These are phyloP conservation scores for Emys orbicularis DNA, from an alignment of 2,797 vertebrate species.

Conservation along the genomic window DNA sequence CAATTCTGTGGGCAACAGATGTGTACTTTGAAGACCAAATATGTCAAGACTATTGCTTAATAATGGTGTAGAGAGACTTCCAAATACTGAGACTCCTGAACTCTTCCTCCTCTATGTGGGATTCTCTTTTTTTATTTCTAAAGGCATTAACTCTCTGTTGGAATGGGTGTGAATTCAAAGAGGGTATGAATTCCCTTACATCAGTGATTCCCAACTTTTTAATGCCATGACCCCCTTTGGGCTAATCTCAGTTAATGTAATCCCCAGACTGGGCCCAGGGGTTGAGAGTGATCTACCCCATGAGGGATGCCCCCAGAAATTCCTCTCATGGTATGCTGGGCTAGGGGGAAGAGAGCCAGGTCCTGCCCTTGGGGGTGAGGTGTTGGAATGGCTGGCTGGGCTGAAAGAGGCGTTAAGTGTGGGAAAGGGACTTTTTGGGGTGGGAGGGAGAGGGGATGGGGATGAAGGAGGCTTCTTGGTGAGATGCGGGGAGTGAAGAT, in stretches of 20 bases:
- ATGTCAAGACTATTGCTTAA: background rate
- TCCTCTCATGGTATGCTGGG: background rate
- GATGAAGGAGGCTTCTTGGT: background rate
- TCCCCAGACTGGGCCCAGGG: no score
- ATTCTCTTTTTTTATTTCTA: background rate
- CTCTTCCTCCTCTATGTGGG: background rate
- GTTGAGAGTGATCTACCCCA: no score
- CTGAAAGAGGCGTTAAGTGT: background rate
- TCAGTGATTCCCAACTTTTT: background rate
- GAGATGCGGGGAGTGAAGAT: background rate
- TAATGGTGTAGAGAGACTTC: background rate
- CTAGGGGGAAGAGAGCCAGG: background rate
- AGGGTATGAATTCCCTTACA: background rate
- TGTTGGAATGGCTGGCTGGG: background rate
- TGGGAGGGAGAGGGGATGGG: background rate
- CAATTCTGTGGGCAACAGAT: background rate
- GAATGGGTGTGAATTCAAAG: constrained; percentile 18
- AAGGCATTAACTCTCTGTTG: background rate
- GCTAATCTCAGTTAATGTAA: no score
- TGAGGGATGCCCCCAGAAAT: background rate
- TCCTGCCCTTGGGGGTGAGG: background rate
- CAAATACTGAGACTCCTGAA: background rate
- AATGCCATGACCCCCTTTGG: no score
- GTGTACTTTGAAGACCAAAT: background rate
- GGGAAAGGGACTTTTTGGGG: background rate